These are phyloP conservation scores for Andrena chrysosceles DNA, from an alignment of 2,888 invertebrate species.

Conservation along the genomic window DNA sequence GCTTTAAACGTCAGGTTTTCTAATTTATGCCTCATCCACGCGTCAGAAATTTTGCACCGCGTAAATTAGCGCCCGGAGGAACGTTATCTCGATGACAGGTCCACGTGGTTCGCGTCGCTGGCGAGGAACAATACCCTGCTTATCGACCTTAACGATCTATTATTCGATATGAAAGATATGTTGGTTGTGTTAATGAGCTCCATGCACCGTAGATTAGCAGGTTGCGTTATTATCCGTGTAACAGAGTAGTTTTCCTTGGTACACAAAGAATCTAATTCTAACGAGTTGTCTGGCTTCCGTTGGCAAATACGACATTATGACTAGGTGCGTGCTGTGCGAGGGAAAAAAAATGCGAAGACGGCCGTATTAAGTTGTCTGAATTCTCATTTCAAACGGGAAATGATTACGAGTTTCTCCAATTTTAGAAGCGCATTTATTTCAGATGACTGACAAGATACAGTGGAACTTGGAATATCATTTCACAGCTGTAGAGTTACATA, in stretches of 20 bases:
- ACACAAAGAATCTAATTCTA: constrained; percentile 32
- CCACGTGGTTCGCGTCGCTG: constrained; percentile 38
- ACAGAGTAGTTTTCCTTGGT: constrained; percentile 14
- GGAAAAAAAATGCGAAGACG: no score
- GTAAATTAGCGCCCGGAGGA: constrained; percentile 55
- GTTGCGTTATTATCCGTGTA: constrained; percentile 34
- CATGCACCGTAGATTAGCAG: constrained; percentile 45
- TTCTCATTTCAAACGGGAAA: no score
- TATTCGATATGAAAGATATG: constrained; percentile 48
- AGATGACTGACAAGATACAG: no score
- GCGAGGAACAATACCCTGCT: constrained; percentile 47
- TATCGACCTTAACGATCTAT: constrained; percentile 61
- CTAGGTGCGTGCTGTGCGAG: neutral
- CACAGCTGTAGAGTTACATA: no score
- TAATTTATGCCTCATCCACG: constrained; percentile 52
- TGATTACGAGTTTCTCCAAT: no score
- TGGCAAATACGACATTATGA: neutral
- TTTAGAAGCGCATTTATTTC: no score
- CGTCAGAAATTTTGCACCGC: constrained; percentile 47
- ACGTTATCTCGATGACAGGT: constrained; percentile 47
- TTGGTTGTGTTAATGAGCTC: constrained; percentile 48
- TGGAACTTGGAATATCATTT: no score
- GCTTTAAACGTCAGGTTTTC: constrained; percentile 12
- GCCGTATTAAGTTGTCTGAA: no score
- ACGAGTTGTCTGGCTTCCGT: constrained; percentile 25